Conservation (phyloP, 2,888 invertebrate genomes). For the Drosophila affinis region DNA sequence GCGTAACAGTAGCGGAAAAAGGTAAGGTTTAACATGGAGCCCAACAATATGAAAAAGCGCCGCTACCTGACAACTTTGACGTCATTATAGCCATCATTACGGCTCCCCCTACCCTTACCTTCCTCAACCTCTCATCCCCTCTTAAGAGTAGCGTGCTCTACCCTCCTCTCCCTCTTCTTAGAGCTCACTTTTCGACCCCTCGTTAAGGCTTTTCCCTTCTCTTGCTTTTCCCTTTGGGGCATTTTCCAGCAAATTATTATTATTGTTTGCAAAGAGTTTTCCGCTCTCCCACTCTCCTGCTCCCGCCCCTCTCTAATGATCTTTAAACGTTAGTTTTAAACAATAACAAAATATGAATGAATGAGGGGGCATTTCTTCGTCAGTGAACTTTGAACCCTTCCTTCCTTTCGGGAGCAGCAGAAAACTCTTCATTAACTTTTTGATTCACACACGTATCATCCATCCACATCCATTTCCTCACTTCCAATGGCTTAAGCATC, state of each 20-base stretch:
- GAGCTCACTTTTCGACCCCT: neutral
- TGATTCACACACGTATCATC: constrained; percentile 36
- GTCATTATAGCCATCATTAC: constrained; percentile 65
- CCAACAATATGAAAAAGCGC: constrained; percentile 64
- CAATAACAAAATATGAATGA: constrained; percentile 23
- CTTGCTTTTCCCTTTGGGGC: constrained; percentile 50
- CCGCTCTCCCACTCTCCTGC: neutral
- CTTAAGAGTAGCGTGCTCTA: neutral
- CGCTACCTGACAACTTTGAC: constrained; percentile 69
- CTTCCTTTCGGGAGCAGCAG: neutral
- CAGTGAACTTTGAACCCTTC: constrained; percentile 34
- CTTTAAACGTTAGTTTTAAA: constrained; percentile 41
- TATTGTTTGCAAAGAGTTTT: constrained; percentile 49
- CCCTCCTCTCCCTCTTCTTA: neutral
- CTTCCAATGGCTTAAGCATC: constrained; percentile 52
- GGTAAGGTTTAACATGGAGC: constrained; percentile 26
- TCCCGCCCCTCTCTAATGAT: constrained; percentile 24
- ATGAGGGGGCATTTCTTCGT: neutral
- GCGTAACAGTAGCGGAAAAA: constrained; percentile 21
- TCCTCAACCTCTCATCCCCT: neutral
- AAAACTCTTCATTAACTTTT: constrained; percentile 60
- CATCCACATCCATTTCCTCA: constrained; percentile 7
- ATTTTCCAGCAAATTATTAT: constrained; percentile 74
- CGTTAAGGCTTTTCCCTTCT: neutral
- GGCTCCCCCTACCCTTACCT: neutral